These are phyloP conservation scores for Acanthococcus lagerstroemiae DNA, from an alignment of 2,888 invertebrate genomes.

Conservation along the genomic window DNA sequence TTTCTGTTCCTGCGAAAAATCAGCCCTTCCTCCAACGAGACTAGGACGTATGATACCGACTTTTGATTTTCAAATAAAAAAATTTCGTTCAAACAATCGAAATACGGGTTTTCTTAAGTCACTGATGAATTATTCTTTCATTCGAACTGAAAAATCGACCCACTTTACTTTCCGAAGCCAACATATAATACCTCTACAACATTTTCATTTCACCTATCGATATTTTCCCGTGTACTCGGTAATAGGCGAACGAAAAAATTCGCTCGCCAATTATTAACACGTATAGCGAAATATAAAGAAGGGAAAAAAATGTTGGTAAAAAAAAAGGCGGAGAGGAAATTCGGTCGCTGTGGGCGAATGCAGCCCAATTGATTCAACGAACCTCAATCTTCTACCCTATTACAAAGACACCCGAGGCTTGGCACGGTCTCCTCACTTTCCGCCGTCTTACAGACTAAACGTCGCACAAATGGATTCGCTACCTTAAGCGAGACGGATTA, in stretches of 20 bases:
- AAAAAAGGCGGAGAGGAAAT: conserved; percentile 11
- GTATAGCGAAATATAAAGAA: not conserved
- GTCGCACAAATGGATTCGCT: conserved; percentile 26
- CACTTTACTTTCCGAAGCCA: too few relatives aligned
- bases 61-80: too few relatives aligned
- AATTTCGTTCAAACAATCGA: too few relatives aligned
- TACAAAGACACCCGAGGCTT: conserved; percentile 27
- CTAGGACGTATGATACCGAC: too few relatives aligned
- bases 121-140: too few relatives aligned
- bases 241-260: not conserved
- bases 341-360: conserved; percentile 20
- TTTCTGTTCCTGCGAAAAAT: too few relatives aligned
- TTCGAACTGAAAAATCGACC: too few relatives aligned
- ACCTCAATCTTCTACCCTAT: conserved; percentile 30
- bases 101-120: too few relatives aligned
- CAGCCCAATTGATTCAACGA: conserved; percentile 28
- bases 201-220: not conserved
- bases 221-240: not conserved
- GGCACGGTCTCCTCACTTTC: conserved; percentile 6
- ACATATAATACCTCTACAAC: not conserved
- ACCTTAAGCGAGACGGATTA: conserved; percentile 23
- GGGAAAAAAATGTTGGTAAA: not conserved
- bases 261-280: conserved; percentile 3
- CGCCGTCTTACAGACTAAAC: conserved; percentile 15
- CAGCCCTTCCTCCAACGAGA: too few relatives aligned